These are phyloP conservation scores for Rhabdophis nuchalis DNA, from an alignment of 2,797 vertebrate genomes.

Conservation along the genomic window DNA sequence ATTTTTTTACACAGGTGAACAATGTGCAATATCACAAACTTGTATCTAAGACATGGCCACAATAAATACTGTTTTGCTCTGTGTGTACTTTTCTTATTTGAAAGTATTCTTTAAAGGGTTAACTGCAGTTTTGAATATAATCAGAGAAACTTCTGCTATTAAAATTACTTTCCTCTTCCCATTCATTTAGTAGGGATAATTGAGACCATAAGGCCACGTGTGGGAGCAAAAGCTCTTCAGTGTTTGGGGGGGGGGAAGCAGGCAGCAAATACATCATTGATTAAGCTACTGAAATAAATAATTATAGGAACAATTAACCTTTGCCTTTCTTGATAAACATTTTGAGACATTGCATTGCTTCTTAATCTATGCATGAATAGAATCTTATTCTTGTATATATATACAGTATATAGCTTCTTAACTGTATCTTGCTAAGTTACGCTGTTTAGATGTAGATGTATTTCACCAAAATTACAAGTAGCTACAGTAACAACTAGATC, in stretches of 20 bases:
- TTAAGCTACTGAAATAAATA: neutral
- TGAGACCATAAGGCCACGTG: neutral
- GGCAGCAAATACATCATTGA: neutral
- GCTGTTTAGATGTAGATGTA: neutral
- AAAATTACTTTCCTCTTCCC: neutral
- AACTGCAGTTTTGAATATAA: neutral
- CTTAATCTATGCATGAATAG: neutral
- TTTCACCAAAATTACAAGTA: neutral
- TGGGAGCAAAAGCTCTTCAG: constrained; percentile 8
- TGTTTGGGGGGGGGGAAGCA: neutral
- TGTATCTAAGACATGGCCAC: neutral
- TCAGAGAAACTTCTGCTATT: neutral
- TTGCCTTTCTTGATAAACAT: neutral
- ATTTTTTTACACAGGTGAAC: neutral
- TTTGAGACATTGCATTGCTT: neutral
- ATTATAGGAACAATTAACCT: neutral
- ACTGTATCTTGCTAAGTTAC: neutral
- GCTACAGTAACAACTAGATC: neutral
- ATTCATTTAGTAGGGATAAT: neutral
- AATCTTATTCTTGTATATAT: neutral
- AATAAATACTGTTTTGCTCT: neutral
- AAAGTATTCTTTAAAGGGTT: neutral
- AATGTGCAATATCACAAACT: neutral
- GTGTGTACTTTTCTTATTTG: neutral
- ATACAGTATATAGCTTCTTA: neutral